Base-by-base conservation (phyloP, 2,888 invertebrate genomes). In the Ornithoptera priamus region DNA sequence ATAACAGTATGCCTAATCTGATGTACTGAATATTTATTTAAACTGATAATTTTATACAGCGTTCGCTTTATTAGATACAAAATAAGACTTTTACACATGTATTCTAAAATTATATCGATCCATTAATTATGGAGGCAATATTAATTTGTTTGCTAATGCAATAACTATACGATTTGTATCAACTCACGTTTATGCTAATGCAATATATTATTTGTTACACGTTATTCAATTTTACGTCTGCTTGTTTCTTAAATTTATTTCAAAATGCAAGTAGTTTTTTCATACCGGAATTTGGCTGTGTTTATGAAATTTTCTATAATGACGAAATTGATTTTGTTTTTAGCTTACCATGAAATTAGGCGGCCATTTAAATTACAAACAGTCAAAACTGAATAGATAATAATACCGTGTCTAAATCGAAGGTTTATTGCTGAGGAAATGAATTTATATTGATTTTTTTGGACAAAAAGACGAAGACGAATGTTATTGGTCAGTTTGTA, bases 311-410 rank as follows among this genome's bases (percentile, higher is more conserved):
- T 30, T 30, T 8, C 30, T 58, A 50, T 59, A 56, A 57, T 63
- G 58, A 58, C 36, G 30, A 58, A 58, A 56, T 18, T 24, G 3
- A 68, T 50, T 62, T 62, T 62, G 57, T 67, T 67, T 58, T 68
- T 62, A 20, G 42, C 24, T 20, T 6, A 63, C 46, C 68, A 63
- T 63, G 63, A 63, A 63, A 68, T 63, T 20, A 46, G 46, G 36
- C 63, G 17, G 39, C 6, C 62, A 68, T 68, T 68, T 20, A 36
- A 63, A 63, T 63, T 18, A 59, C 30, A 63, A 68, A 68, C 63
- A 63, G 62, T 46, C 36, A 30, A 50, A 36, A 46, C 22, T 50
- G 62, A 46, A 22, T 8, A 30, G 62, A n/a, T 56, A 67, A 61
- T 39, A 61, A n/a, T 18, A 36, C 30, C 69, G 69, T 69, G 50